Conservation (phyloP, 2,797 vertebrate species). For the Microctenopoma stevenorrisi region DNA sequence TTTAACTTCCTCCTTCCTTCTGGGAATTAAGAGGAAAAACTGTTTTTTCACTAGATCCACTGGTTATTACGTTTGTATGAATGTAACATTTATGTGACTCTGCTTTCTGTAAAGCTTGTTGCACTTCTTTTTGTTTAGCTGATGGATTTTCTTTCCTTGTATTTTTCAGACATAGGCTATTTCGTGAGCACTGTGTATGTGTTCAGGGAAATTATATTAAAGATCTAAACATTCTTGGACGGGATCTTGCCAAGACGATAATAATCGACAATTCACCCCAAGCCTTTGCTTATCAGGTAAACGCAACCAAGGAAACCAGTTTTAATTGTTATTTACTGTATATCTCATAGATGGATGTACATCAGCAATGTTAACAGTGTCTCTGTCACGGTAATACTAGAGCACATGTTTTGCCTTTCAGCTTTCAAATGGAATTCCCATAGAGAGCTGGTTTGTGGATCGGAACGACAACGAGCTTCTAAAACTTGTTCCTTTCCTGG, state of each 20-base stretch:
- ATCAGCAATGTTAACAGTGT: background rate
- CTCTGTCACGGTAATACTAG: background rate
- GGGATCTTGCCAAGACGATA: constrained; percentile 99
- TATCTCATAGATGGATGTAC: too few species aligned
- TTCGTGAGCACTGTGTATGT: constrained; percentile 98
- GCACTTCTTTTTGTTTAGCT: background rate
- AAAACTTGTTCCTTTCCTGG: constrained; percentile 97
- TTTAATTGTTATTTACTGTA: background rate
- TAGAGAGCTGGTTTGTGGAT: constrained; percentile 99
- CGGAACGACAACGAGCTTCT: constrained; percentile 98
- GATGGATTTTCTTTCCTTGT: background rate
- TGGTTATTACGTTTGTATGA: background rate
- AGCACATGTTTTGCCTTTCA: constrained; percentile 55
- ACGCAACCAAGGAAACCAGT: background rate
- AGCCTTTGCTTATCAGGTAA: constrained; percentile 99
- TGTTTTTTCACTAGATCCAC: background rate
- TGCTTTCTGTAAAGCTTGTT: background rate
- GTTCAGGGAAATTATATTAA: constrained; percentile 99
- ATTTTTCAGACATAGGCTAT: constrained; percentile 91
- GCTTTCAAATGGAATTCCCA: constrained; percentile 99
- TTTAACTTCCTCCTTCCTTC: constrained; percentile 11
- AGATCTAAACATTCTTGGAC: constrained; percentile 97
- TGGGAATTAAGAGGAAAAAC: constrained; percentile 2
- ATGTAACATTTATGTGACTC: too few species aligned
- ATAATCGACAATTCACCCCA: constrained; percentile 99